phyloP scores from a whole-genome alignment of 2,797 vertebrate species.

The Sitta carolinensis region DNA sequence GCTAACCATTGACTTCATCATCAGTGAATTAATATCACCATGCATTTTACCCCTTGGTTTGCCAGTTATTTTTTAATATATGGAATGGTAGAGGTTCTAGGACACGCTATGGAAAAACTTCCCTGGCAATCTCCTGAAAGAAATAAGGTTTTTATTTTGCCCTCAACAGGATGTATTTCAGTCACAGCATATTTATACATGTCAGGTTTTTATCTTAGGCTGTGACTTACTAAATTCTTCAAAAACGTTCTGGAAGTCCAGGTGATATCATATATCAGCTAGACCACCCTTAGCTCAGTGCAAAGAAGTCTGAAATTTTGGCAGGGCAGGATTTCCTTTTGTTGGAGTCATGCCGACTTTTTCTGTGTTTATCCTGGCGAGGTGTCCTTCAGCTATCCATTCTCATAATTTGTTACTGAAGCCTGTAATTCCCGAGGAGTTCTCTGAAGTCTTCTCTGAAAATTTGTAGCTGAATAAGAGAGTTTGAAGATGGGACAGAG shows the following conservation, averaged over 20 bases:
- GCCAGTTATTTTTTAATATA: not conserved
- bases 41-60: not conserved
- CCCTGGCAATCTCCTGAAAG: not conserved
- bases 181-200: not conserved
- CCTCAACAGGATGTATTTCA: not conserved
- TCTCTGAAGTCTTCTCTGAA: not conserved
- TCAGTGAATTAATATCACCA: not conserved
- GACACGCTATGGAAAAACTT: not conserved
- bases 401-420: not conserved
- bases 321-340: not conserved
- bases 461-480: not conserved
- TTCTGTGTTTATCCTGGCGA: not conserved
- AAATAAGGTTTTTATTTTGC: not conserved
- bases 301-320: not conserved
- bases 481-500: not conserved
- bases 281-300: not conserved
- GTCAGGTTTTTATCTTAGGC: not conserved
- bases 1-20: not conserved
- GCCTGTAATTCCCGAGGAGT: not conserved
- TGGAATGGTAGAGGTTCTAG: not conserved
- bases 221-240: not conserved
- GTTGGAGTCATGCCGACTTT: not conserved
- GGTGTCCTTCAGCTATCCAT: not conserved
- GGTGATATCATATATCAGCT: not conserved
- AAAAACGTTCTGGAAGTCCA: not conserved